Evolutionary conservation across 2,797 vertebrate species (phyloP).

Genomic region (Manis javanica): DNA sequence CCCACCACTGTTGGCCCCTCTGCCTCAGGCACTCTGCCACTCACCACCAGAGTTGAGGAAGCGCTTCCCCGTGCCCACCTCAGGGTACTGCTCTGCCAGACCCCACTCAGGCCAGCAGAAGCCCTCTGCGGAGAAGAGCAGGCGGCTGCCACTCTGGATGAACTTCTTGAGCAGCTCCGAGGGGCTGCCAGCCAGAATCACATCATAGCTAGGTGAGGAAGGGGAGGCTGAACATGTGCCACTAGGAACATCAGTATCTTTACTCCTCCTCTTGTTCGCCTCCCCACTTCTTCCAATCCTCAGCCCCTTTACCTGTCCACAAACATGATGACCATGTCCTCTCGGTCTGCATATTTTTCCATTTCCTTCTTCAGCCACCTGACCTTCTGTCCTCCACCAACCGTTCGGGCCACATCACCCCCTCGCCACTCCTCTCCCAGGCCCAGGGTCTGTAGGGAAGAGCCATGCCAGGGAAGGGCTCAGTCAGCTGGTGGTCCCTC

Average conservation of each 20-base stretch:
- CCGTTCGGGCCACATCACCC: conserved; percentile 87
- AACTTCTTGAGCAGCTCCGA: conserved; percentile 92
- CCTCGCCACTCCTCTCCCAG: conserved; percentile 93
- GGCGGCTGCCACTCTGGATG: conserved; percentile 86
- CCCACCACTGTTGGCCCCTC: not conserved
- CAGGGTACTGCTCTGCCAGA: conserved; percentile 91
- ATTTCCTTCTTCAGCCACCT: conserved; percentile 93
- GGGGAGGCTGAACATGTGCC: not conserved
- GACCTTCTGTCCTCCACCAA: conserved; percentile 94
- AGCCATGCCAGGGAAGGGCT: not conserved
- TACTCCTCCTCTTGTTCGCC: not conserved
- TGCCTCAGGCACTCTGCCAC: not conserved
- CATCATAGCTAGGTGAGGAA: conserved; percentile 87
- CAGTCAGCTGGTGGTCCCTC: not conserved
- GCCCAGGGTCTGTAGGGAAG: conserved; percentile 89
- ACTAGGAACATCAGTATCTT: not conserved
- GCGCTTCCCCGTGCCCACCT: conserved; percentile 92
- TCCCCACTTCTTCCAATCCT: not conserved
- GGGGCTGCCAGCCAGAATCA: conserved; percentile 91
- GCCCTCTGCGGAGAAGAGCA: conserved; percentile 92
- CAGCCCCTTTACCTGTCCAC: conserved; percentile 91
- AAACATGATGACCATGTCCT: conserved; percentile 91
- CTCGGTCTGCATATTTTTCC: conserved; percentile 85
- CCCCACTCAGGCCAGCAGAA: conserved; percentile 95
- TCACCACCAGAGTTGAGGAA: conserved; percentile 95